Conservation (phyloP, 2,888 invertebrate species). For the Drosophila nigritarsus region DNA sequence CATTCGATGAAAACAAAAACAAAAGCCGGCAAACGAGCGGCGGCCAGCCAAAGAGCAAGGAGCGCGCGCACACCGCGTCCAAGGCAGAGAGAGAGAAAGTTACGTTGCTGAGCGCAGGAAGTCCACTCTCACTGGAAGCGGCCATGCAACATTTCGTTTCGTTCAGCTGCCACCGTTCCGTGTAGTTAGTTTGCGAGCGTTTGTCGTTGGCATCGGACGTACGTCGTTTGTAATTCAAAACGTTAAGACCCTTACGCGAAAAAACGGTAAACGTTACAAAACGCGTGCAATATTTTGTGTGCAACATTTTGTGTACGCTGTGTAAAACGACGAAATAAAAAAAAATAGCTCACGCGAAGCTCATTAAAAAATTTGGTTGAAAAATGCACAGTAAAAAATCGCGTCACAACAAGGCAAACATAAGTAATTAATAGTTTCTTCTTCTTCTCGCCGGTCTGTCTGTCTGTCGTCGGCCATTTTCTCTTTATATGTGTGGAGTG, state of each 20-base stretch:
- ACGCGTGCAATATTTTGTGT: constrained; percentile 26
- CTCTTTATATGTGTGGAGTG: constrained; percentile 11
- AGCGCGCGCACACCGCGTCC: constrained; percentile 33
- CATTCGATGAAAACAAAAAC: constrained; percentile 48
- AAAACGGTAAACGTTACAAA: constrained; percentile 19
- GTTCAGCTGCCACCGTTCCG: constrained; percentile 22
- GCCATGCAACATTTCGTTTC: constrained; percentile 21
- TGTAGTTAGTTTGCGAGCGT: constrained; percentile 79
- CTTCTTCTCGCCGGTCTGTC: constrained; percentile 22
- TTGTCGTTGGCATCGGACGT: constrained; percentile 79
- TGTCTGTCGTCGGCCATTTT: constrained; percentile 3
- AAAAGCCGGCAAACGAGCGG: constrained; percentile 51
- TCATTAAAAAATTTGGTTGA: constrained; percentile 49
- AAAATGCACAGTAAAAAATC: constrained; percentile 56
- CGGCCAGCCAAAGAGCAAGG: constrained; percentile 37
- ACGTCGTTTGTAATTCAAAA: constrained; percentile 26
- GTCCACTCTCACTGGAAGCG: constrained; percentile 51
- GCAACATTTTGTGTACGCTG: constrained; percentile 11
- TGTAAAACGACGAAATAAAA: not conserved
- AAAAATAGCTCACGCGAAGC: constrained; percentile 24
- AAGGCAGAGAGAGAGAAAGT: not conserved
- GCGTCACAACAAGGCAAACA: constrained; percentile 66
- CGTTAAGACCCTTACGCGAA: constrained; percentile 27
- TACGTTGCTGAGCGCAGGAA: constrained; percentile 12
- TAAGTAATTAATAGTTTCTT: constrained; percentile 56